Percentiles rank a stretch among this genome's conserved stretches.
These are phyloP conservation scores for Chaenogobius annularis DNA, from an alignment of 2,113 vertebrate genomes.

Conservation along the genomic window DNA sequence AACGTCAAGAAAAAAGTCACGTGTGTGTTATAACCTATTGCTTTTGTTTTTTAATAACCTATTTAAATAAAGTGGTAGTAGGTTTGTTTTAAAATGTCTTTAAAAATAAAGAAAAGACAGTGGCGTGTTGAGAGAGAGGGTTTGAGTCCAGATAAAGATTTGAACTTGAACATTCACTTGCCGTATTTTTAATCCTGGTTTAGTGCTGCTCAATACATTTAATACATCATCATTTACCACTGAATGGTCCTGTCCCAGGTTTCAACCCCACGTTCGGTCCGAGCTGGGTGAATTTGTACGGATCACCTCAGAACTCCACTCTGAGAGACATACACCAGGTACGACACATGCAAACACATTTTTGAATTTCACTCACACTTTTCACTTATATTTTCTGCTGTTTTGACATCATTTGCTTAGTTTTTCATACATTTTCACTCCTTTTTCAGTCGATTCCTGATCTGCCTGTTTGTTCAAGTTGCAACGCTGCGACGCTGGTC, in stretches of 20 bases:
- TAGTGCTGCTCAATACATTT: neutral
- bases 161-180: no score
- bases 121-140: no score
- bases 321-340: conserved; percentile 84
- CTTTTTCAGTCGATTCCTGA: neutral
- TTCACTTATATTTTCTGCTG: no score
- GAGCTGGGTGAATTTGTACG: conserved; percentile 89
- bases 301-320: conserved; percentile 84
- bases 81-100: no score
- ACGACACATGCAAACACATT: neutral
- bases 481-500: neutral
- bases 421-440: neutral
- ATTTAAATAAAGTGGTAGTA: no score
- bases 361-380: no score
- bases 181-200: neutral
- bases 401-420: neutral
- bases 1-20: no score
- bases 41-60: no score
- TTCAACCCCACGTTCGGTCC: conserved; percentile 92
- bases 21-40: no score
- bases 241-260: conserved; percentile 55
- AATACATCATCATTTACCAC: neutral
- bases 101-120: no score
- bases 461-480: neutral
- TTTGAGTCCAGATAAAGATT: no score